phyloP scores from a whole-genome alignment of 1,140 invertebrate genomes.

The Eumaeus atala region DNA sequence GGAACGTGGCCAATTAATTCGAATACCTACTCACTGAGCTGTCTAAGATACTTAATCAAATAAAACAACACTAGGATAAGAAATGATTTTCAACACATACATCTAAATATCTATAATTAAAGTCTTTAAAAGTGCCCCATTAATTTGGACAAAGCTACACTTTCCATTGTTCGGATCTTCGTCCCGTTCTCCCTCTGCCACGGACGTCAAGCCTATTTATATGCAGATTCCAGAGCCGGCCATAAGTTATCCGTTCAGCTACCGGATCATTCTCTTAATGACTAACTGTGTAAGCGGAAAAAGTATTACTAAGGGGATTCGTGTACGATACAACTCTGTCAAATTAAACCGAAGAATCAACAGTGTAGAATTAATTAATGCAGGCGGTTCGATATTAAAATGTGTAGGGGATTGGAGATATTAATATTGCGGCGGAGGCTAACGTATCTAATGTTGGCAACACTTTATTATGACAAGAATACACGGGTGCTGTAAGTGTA shows the following conservation, averaged over 20 bases:
- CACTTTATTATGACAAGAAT: too few species aligned
- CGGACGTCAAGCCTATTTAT: slow-evolving; percentile 64
- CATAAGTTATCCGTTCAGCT: slow-evolving; percentile 66
- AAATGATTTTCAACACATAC: too few species aligned
- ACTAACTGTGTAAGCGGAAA: slow-evolving; percentile 52
- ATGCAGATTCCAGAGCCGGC: slow-evolving; percentile 67
- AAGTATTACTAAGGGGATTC: slow-evolving; percentile 44
- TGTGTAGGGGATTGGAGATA: slow-evolving; percentile 40
- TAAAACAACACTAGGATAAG: too few species aligned
- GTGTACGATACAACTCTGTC: slow-evolving; percentile 48
- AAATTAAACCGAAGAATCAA: slow-evolving; percentile 39
- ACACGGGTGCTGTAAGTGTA: too few species aligned
- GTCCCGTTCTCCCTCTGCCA: slow-evolving; percentile 25
- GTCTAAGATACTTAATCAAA: too few species aligned
- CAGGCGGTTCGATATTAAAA: slow-evolving; percentile 53
- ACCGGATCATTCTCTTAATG: slow-evolving; percentile 65
- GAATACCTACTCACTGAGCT: too few species aligned
- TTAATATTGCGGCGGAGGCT: slow-evolving; percentile 30
- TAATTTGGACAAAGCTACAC: slow-evolving; percentile 32
- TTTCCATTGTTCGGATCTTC: slow-evolving; percentile 19
- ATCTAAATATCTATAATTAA: too few species aligned
- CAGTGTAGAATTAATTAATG: slow-evolving; percentile 62
- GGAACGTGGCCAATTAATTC: too few species aligned
- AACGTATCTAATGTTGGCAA: neutral
- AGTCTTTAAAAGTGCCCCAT: slow-evolving; percentile 4